Base-by-base conservation (phyloP, 2,797 vertebrate species). In the Gallinago stenura region DNA sequence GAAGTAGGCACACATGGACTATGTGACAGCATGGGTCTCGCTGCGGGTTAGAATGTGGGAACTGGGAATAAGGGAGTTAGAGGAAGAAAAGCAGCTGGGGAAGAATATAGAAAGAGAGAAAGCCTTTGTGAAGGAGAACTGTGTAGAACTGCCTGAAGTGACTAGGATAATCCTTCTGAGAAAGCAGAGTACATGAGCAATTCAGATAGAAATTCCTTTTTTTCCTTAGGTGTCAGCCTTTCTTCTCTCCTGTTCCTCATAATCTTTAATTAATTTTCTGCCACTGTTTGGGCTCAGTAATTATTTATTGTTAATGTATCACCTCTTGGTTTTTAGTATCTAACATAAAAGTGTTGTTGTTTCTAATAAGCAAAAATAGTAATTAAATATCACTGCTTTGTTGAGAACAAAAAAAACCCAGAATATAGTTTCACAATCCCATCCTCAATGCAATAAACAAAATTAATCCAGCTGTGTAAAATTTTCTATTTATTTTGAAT, bases 101-200 rank as follows among this genome's bases (percentile, higher is more conserved):
- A 81, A 66, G 64, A 64, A 75, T 77, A 64, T 1, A 78, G 51
- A 54, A 86, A 78, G 56, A 85, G 30, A 83, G n/a, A 84, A 91
- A 93, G 12, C 80, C 86, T 88, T 90, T 93, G 57, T 92, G 48
- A 79, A 48, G n/a, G 43, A 85, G 30, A 90, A 75, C 64, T 60
- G 5, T 83, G 16, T 45, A 81, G 43, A 26, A 75, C 65, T 80
- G 83, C 65, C 83, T 83, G 48, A 53, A 73, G n/a, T 37, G 48
- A 70, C 39, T 56, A 37, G 51, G 51, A 70, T 30, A 83, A 54
- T 77, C 35, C 20, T 75, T 35, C 70, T 62, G 64, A 83, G 80
- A 89, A 76, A 87, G 46, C 28, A 76, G 45, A 51, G 37, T 50
- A 71, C 16, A 25, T 31, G 12, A 77, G 39, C 35, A 66, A 48